Percentiles rank a stretch among this genome's conserved stretches.
These are phyloP conservation scores for Apis florea DNA, from an alignment of 1,140 invertebrate species.

Conservation along the genomic window DNA sequence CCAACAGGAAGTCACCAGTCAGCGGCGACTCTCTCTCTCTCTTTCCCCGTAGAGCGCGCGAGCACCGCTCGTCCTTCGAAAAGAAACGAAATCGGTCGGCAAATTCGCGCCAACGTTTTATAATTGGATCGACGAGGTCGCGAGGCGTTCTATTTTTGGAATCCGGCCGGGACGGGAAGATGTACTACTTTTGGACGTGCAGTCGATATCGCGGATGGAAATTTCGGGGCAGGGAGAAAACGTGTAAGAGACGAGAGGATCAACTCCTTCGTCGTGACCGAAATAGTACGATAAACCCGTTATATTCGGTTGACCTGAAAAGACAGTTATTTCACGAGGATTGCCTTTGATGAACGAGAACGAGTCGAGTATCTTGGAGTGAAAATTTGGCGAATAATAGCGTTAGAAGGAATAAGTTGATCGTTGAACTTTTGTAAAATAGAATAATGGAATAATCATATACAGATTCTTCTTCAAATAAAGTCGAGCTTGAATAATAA, in stretches of 20 bases:
- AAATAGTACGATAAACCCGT: too few relatives aligned
- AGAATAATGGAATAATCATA: too few relatives aligned
- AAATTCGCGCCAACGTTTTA: conserved; percentile 63
- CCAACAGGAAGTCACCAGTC: conserved; percentile 69
- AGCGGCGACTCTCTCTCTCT: conserved; percentile 11
- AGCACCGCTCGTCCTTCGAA: conserved; percentile 44
- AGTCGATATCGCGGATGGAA: conserved; percentile 27
- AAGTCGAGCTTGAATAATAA: too few relatives aligned
- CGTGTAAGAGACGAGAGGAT: background rate
- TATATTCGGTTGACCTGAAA: too few relatives aligned
- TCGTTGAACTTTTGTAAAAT: too few relatives aligned
- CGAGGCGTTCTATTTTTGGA: conserved; percentile 47
- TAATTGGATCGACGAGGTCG: conserved; percentile 54
- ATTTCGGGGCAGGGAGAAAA: background rate
- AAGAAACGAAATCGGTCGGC: conserved; percentile 56
- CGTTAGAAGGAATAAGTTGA: too few relatives aligned
- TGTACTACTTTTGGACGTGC: background rate
- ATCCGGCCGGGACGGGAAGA: background rate
- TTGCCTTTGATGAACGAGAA: too few relatives aligned
- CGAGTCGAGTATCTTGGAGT: too few relatives aligned
- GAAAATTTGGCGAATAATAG: too few relatives aligned
- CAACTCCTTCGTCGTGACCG: too few relatives aligned
- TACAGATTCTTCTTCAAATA: too few relatives aligned
- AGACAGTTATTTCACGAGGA: too few relatives aligned
- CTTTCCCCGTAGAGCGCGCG: conserved; percentile 15